Evolutionary conservation across 2,888 invertebrate genomes (phyloP).

Genomic region (Phyllotreta cruciferae): DNA sequence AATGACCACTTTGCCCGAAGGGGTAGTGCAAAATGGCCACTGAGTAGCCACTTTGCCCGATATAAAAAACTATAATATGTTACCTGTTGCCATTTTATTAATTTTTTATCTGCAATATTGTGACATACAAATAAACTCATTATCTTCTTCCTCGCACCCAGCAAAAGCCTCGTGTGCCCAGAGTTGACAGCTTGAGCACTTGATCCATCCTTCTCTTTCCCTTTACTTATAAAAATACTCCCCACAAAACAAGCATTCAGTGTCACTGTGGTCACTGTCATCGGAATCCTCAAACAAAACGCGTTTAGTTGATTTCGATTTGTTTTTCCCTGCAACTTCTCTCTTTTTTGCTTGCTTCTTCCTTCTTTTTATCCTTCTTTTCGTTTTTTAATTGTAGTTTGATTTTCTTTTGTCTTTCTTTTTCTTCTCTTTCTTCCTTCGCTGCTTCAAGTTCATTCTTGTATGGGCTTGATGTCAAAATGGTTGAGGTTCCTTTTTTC

Average conservation of each 20-base stretch:
- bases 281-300: slow-evolving; percentile 9
- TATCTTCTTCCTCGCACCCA: slow-evolving; percentile 10
- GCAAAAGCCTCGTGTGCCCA: too few relatives aligned
- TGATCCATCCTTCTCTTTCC: not conserved
- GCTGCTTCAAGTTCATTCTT: slow-evolving; percentile 4
- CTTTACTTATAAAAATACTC: not conserved
- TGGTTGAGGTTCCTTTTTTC: slow-evolving; percentile 11
- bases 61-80: not conserved
- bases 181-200: too few relatives aligned
- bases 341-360: slow-evolving; percentile 9
- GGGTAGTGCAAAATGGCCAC: slow-evolving; percentile 10
- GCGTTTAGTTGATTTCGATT: slow-evolving; percentile 2
- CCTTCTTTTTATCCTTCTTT: slow-evolving; percentile 2
- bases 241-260: slow-evolving; percentile 6
- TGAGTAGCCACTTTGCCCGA: slow-evolving; percentile 4
- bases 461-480: slow-evolving; percentile 12
- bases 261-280: slow-evolving; percentile 6
- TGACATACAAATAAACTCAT: slow-evolving; percentile 7
- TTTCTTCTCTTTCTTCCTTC: slow-evolving; percentile 13
- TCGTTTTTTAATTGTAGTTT: slow-evolving; percentile 9
- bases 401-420: slow-evolving; percentile 13
- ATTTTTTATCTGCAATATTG: slow-evolving; percentile 5
- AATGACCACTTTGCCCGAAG: not conserved
- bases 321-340: slow-evolving; percentile 8
- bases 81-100: not conserved